Conservation (phyloP, 2,888 invertebrate genomes). For the Cinara cedri region DNA sequence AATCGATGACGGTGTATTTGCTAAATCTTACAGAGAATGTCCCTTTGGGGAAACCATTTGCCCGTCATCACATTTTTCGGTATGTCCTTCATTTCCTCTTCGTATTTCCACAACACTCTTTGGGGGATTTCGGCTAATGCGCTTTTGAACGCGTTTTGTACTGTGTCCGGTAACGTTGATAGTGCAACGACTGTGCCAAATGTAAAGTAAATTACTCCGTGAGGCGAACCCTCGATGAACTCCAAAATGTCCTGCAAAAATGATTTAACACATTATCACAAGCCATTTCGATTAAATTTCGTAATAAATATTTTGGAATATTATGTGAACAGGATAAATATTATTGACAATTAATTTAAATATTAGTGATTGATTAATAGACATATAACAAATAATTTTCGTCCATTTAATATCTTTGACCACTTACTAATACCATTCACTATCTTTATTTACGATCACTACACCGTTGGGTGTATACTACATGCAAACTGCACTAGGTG, state of each 20-base stretch:
- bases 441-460: no score
- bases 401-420: no score
- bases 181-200: conserved; percentile 86
- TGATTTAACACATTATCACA: background rate
- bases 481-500: no score
- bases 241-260: conserved; percentile 32
- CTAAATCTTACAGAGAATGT: conserved; percentile 65
- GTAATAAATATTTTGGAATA: no score
- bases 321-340: no score
- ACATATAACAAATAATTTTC: no score
- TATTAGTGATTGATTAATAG: no score
- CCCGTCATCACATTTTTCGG: conserved; percentile 77
- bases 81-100: conserved; percentile 71
- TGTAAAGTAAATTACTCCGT: conserved; percentile 81
- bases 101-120: conserved; percentile 83
- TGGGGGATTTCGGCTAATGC: conserved; percentile 79
- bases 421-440: no score
- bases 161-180: conserved; percentile 77
- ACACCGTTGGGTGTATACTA: no score
- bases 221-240: conserved; percentile 33
- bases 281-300: no score
- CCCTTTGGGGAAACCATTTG: conserved; percentile 68
- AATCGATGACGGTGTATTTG: no score
- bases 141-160: conserved; percentile 72
- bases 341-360: no score